Conservation (phyloP, 1,140 invertebrate species). For the Drosophila neocordata region DNA sequence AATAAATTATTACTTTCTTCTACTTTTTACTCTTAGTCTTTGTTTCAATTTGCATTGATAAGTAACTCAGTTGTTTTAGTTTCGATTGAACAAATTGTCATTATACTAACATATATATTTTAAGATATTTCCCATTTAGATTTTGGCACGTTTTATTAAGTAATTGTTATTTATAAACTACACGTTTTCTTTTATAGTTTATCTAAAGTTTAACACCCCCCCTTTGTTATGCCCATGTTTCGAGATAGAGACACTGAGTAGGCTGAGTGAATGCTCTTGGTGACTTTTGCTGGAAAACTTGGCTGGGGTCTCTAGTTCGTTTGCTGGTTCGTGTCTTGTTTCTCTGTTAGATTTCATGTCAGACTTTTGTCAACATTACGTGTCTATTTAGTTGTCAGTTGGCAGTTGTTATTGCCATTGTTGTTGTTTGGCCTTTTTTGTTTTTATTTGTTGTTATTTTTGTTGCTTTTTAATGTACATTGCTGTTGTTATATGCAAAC, state of each 20-base stretch:
- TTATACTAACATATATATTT: too few species aligned
- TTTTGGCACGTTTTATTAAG: too few species aligned
- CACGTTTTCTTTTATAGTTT: too few species aligned
- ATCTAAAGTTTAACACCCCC: background rate
- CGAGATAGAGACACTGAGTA: background rate
- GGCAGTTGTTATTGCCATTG: conserved; percentile 61
- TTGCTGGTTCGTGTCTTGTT: conserved; percentile 49
- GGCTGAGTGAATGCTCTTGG: conserved; percentile 22
- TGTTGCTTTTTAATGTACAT: conserved; percentile 22
- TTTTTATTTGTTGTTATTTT: conserved; percentile 23
- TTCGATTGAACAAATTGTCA: too few species aligned
- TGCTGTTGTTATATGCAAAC: conserved; percentile 51
- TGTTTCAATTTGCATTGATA: too few species aligned
- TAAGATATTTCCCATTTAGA: too few species aligned
- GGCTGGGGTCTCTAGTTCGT: conserved; percentile 36
- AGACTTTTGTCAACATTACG: conserved; percentile 80
- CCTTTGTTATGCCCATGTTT: background rate
- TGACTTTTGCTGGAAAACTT: conserved; percentile 45
- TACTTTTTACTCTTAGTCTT: too few species aligned
- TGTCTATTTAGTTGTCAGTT: conserved; percentile 80
- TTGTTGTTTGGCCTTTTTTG: conserved; percentile 41
- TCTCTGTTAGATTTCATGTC: conserved; percentile 75
- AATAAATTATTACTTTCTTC: too few species aligned
- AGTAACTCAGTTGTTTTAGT: too few species aligned
- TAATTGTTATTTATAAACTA: too few species aligned